Conservation (phyloP, 92 coral and sea anemone species). For the Phenganax subtilis region DNA sequence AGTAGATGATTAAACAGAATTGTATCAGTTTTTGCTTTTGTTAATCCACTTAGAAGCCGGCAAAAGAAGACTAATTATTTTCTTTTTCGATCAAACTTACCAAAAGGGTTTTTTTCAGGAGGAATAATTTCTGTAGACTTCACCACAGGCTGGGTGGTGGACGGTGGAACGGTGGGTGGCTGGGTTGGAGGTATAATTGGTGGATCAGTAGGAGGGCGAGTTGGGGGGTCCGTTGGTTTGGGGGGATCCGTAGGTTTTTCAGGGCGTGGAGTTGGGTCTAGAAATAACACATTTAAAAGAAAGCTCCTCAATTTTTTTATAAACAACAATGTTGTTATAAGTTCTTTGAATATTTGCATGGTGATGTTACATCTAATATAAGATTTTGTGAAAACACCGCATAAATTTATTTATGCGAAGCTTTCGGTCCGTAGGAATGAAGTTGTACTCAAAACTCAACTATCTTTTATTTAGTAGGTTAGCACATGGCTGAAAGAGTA, state of each 20-base stretch:
- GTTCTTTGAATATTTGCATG: too few relatives aligned
- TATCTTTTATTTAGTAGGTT: too few relatives aligned
- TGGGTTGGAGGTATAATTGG: neutral
- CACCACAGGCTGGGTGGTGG: neutral
- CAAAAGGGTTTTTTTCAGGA: constrained; percentile 2
- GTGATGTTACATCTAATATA: neutral
- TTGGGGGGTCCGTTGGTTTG: neutral
- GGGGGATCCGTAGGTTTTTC: neutral
- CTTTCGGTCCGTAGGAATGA: too few relatives aligned
- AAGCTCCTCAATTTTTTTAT: neutral
- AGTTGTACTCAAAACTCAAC: too few relatives aligned
- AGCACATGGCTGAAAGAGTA: too few relatives aligned
- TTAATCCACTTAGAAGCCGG: too few relatives aligned
- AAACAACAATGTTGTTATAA: too few relatives aligned
- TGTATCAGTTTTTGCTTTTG: too few relatives aligned
- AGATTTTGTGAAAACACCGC: too few relatives aligned
- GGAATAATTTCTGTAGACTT: neutral
- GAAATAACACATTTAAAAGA: neutral
- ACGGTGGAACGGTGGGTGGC: constrained; percentile 7
- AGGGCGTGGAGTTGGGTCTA: constrained; percentile 6
- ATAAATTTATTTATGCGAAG: too few relatives aligned
- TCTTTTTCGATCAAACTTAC: neutral
- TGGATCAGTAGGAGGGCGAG: constrained; percentile 5
- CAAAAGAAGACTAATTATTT: too few relatives aligned
- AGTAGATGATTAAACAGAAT: too few relatives aligned